These are phyloP conservation scores for Melinaea marsaeus DNA, from an alignment of 2,888 invertebrate genomes.

Conservation along the genomic window DNA sequence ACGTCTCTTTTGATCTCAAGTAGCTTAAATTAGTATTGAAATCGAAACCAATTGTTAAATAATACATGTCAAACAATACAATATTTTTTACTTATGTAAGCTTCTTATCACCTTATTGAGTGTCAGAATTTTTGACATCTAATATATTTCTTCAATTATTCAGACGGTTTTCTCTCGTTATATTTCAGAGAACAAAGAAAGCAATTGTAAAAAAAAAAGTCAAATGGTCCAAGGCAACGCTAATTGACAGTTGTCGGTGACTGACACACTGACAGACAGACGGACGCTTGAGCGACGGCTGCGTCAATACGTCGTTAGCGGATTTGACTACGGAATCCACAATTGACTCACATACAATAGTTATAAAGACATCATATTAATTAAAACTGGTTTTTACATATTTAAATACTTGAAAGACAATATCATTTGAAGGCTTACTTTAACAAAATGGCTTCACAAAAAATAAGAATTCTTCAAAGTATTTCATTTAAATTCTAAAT, in stretches of 20 bases:
- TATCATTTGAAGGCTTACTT: not conserved
- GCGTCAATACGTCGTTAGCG: slow-evolving; percentile 26
- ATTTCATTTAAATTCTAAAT: no score
- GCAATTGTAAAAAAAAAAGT: slow-evolving; percentile 20
- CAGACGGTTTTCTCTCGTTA: not conserved
- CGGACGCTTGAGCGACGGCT: slow-evolving; percentile 33
- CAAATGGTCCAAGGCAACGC: slow-evolving; percentile 22
- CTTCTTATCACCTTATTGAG: no score
- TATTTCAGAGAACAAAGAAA: slow-evolving; percentile 1
- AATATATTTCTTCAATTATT: not conserved
- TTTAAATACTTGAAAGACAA: not conserved
- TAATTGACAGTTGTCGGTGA: slow-evolving; percentile 32
- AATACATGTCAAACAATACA: no score
- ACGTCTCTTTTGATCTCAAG: not conserved
- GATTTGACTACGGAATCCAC: slow-evolving; percentile 18
- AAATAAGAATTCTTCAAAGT: no score
- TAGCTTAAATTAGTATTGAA: not conserved
- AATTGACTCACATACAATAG: slow-evolving; percentile 10
- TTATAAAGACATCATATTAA: not conserved
- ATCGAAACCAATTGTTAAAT: no score
- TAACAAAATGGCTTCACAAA: not conserved
- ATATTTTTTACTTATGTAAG: no score
- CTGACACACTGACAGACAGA: slow-evolving; percentile 45
- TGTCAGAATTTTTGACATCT: no score
- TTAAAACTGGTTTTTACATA: not conserved